Evolutionary conservation across 1,140 invertebrate genomes (phyloP).

Genomic region (Dryas iulia): DNA sequence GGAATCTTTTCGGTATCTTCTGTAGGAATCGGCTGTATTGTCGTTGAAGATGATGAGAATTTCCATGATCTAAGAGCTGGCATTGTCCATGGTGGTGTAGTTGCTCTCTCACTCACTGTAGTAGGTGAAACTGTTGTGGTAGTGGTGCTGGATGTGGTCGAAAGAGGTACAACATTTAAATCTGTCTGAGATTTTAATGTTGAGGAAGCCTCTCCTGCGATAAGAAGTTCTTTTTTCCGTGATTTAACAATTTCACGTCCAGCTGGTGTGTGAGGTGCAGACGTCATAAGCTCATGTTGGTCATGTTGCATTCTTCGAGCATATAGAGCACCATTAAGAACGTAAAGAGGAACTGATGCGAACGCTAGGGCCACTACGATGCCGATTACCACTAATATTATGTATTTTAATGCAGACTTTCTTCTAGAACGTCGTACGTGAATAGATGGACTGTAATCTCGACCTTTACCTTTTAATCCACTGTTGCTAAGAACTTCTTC

Average conservation of each 20-base stretch:
- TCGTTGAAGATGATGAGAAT: constrained; percentile 50
- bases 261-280: constrained; percentile 49
- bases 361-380: constrained; percentile 58
- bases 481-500: constrained; percentile 84
- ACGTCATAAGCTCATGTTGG: constrained; percentile 55
- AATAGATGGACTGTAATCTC: constrained; percentile 75
- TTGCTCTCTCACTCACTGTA: constrained; percentile 44
- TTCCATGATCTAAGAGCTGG: constrained; percentile 67
- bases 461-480: constrained; percentile 79
- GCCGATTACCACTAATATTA: constrained; percentile 59
- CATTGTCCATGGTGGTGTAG: constrained; percentile 63
- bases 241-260: constrained; percentile 60
- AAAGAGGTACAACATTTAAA: constrained; percentile 32
- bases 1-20: constrained; percentile 50
- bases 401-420: constrained; percentile 64
- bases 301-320: constrained; percentile 51
- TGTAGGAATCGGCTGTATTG: constrained; percentile 49
- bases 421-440: constrained; percentile 61
- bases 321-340: constrained; percentile 62
- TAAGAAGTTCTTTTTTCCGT: constrained; percentile 67
- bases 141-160: constrained; percentile 35
- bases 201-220: constrained; percentile 44
- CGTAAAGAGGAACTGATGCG: constrained; percentile 62
- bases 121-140: constrained; percentile 41
- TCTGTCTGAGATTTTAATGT: constrained; percentile 46